phyloP scores from a whole-genome alignment of 2,888 invertebrate species.

The Hofmannophila pseudospretella region DNA sequence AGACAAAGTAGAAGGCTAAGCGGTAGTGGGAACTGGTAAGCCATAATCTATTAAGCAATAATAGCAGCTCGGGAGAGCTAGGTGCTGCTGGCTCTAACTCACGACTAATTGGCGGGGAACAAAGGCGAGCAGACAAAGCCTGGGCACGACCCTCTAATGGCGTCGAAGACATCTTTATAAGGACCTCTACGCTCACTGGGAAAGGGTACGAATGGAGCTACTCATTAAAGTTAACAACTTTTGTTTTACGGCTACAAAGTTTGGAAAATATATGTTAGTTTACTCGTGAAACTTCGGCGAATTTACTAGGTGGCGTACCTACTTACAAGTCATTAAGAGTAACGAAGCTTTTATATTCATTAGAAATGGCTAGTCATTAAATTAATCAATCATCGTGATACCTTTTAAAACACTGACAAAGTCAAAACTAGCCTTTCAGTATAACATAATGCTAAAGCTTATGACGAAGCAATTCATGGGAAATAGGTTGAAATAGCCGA shows the following conservation, averaged over 20 bases:
- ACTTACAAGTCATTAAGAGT: too few species aligned
- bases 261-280: neutral
- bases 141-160: conserved; percentile 40
- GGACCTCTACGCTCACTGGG: conserved; percentile 1
- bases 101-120: conserved; percentile 57
- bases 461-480: too few species aligned
- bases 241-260: neutral
- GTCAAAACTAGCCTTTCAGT: too few species aligned
- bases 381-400: too few species aligned
- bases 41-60: conserved; percentile 63
- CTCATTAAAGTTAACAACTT: conserved; percentile 2
- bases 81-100: conserved; percentile 17
- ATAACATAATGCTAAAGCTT: too few species aligned
- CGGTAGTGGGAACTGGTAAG: conserved; percentile 24
- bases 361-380: too few species aligned
- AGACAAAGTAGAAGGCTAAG: conserved; percentile 43
- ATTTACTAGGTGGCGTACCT: too few species aligned
- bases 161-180: conserved; percentile 41
- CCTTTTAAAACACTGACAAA: too few species aligned
- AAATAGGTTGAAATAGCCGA: neutral
- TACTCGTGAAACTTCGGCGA: neutral
- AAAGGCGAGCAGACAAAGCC: conserved; percentile 49
- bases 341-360: too few species aligned
- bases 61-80: conserved; percentile 22
- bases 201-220: neutral